phyloP scores from a whole-genome alignment of 2,888 invertebrate species.

The Petrophora chlorosata region DNA sequence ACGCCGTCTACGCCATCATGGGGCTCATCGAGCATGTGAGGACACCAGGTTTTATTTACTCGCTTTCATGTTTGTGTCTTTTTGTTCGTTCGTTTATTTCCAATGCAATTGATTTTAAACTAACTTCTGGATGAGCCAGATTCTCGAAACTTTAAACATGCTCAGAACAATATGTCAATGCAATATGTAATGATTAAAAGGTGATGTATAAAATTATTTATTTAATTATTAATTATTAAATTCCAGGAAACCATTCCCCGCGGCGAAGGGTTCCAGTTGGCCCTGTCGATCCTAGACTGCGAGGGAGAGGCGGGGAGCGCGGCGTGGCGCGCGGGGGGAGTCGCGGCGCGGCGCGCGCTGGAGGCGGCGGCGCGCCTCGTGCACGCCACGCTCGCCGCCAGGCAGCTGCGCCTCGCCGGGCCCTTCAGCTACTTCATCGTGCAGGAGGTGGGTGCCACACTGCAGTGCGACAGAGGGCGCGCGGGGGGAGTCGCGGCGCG shows the following conservation, averaged over 20 bases:
- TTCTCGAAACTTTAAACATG: too few relatives aligned
- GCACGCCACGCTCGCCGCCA: constrained; percentile 90
- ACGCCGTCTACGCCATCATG: constrained; percentile 91
- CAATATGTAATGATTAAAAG: too few relatives aligned
- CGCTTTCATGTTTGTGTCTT: too few relatives aligned
- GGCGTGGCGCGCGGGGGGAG: constrained; percentile 76
- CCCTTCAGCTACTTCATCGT: constrained; percentile 94
- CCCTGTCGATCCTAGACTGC: constrained; percentile 66
- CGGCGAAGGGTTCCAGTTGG: constrained; percentile 69
- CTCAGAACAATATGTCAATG: too few relatives aligned
- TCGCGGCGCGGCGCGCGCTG: constrained; percentile 88
- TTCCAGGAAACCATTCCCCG: constrained; percentile 57
- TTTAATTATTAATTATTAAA: too few relatives aligned
- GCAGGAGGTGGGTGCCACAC: constrained; percentile 87
- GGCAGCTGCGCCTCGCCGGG: constrained; percentile 92
- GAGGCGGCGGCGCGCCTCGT: constrained; percentile 89
- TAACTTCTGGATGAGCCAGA: too few relatives aligned
- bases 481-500: constrained; percentile 88
- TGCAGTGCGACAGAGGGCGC: too few relatives aligned
- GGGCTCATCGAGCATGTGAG: constrained; percentile 89
- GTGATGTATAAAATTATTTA: too few relatives aligned
- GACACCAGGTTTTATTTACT: neutral
- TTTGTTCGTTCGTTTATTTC: too few relatives aligned
- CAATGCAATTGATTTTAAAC: too few relatives aligned
- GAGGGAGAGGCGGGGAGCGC: constrained; percentile 46